Evolutionary conservation across 2,113 vertebrate species (phyloP).

Genomic region (Delphinapterus leucas): DNA sequence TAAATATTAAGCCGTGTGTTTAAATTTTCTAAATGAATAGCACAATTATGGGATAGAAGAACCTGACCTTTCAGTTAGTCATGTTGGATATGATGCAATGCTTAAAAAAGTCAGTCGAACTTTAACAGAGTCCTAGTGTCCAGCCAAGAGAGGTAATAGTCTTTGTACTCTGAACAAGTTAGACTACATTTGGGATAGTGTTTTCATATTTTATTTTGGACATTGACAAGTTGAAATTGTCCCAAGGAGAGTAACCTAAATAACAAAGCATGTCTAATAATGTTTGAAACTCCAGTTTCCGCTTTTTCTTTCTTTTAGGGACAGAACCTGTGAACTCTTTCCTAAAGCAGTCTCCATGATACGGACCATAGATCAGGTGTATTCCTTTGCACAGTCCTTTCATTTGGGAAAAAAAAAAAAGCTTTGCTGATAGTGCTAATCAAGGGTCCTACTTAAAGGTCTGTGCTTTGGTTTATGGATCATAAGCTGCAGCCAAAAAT

Average conservation of each 20-base stretch:
- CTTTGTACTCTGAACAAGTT: neutral
- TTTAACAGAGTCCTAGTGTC: neutral
- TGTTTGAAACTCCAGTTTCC: neutral
- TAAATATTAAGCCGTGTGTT: neutral
- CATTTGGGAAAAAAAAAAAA: neutral
- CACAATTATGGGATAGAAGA: neutral
- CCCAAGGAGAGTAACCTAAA: neutral
- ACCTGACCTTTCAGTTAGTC: neutral
- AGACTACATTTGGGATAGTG: neutral
- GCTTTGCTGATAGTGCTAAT: neutral
- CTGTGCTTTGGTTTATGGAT: neutral
- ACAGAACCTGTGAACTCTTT: neutral
- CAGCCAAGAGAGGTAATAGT: neutral
- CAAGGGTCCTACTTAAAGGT: neutral
- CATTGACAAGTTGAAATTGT: neutral
- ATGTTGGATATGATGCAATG: neutral
- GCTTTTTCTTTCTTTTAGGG: neutral
- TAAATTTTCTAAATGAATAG: neutral
- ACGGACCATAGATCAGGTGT: neutral
- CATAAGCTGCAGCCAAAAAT: neutral
- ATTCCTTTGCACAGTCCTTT: neutral
- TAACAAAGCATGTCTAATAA: neutral
- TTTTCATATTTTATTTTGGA: neutral
- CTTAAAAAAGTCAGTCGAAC: neutral
- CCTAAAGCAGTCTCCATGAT: neutral